Base-by-base conservation (phyloP, 2,888 invertebrate species). In the Shargacucullia verbasci region DNA sequence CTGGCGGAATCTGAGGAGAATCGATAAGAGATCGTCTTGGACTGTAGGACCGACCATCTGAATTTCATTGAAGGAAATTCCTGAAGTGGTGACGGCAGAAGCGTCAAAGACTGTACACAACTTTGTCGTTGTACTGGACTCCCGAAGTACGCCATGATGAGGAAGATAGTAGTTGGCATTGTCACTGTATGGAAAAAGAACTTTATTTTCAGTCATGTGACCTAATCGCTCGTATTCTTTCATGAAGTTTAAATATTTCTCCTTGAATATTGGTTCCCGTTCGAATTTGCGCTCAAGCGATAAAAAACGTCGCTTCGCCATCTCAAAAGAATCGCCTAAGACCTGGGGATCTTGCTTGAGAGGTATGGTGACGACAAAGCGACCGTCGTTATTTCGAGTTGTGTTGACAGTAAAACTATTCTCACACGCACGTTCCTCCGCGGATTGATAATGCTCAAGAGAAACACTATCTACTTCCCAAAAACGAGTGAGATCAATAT, bases 61-160 rank as follows among this genome's bases (percentile, higher is more conserved):
- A 6, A 73, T 39, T 11, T 68, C 58, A 40, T 76, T 76, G 0
- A 71, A 49, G 8, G 76, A 76, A n/a, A 44, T 20, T 6, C 67
- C 70, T 2, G 73, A 41, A 6, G 62, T 41, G 1, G 77, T 61
- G 5, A 9, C 15, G 2, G 74, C 72, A 15, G 73, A 72, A 0
- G 63, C 77, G 40, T 82, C 77, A 47, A 78, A 79, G 0, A 80
- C 81, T 1, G 60, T 53, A 3, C 78, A 59, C 7, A 80, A 47
- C 43, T 75, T 73, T 0, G 77, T 77, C 0, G 76, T 75, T 0
- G 43, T 35, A 29, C 73, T 73, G 0, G 61, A 44, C 4, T 70
- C 57, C 2, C 65, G 56, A 0, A 73, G 12, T 0, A 78, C 70
- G 0, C 70, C 74, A 45, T 79, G 79, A 49, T 79, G 78, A 2